Evolutionary conservation across 2,888 invertebrate species (phyloP), one percentile per base, ranked within the genome.

Genomic region (Cantharis flavilabris): DNA sequence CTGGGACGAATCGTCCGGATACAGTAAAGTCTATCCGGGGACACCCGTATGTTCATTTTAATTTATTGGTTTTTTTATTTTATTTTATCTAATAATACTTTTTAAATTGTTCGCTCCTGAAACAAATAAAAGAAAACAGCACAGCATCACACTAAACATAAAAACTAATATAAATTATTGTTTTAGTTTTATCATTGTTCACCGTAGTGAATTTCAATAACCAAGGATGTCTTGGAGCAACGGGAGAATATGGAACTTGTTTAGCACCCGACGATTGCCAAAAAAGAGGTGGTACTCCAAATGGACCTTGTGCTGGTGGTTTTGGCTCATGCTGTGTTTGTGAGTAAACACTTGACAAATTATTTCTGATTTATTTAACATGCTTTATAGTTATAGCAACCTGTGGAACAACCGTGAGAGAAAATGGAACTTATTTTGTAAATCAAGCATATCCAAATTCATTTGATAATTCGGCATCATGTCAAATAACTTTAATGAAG

Each of bases 391-490:
- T 95, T 86, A 91, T 95, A 86, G 92, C 93, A 64, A 93, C 94
- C 2, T 97, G 97, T 82, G 96, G 96, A 0, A 94, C 93, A 71
- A 91, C 92, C 0, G 93, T 94, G 0, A 90, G 92, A 0, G 94
- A 95, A 85, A 97, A 97, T 85, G 94, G 94, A 1, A 96, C 97
- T 0, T 95, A 96, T 84, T 97, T 97, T 86, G 95, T 96, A 1
- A 96, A 96, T 87, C 91, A 91, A 2, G 95, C 94, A 78, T 96
- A 95, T 88, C 97, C 97, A 0, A 90, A 90, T n/a, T 85, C 87
- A 0, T 95, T 92, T 84, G 95, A 96, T 82, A 94, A 92, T 0
- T 94, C 94, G 0, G 94, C 95, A 0, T 96, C 96, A 20, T 97
- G 97, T 83, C 96, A 97, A 85, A 91, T 96, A 5, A 96, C 95